These are phyloP conservation scores for Halisarca cf. caerulea DNA, from an alignment of 37 sponge, comb jelly and placozoan species.

Conservation along the genomic window DNA sequence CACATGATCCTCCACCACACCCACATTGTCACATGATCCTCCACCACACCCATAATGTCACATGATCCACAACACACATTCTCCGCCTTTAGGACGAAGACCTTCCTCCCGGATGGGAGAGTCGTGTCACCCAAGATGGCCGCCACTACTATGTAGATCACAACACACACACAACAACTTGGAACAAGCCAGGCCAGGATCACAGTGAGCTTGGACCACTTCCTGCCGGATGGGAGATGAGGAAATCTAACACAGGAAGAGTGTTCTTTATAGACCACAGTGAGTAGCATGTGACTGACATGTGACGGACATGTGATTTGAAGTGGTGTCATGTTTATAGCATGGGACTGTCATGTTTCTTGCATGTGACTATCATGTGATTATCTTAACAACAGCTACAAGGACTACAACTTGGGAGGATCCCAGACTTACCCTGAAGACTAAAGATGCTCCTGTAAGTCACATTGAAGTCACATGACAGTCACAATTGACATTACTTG, in stretches of 20 bases:
- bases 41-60: too few species aligned
- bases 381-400: background rate
- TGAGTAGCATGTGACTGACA: background rate
- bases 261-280: slow-evolving; percentile 68
- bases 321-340: background rate
- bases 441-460: slow-evolving; percentile 69
- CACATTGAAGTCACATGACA: background rate
- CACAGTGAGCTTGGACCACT: slow-evolving; percentile 16
- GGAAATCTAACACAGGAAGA: slow-evolving; percentile 46
- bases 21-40: too few species aligned
- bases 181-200: slow-evolving; percentile 12
- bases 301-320: background rate
- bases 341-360: background rate
- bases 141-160: slow-evolving; percentile 36
- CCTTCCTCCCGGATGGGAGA: slow-evolving; percentile 45
- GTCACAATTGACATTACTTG: too few species aligned
- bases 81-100: background rate
- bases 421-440: slow-evolving; percentile 64
- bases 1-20: too few species aligned
- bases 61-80: too few species aligned
- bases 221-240: slow-evolving; percentile 88
- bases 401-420: slow-evolving; percentile 90
- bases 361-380: background rate
- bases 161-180: slow-evolving; percentile 34
- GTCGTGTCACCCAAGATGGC: slow-evolving; percentile 16